These are phyloP conservation scores for Hiodon tergisus DNA, from an alignment of 2,113 vertebrate species.

Conservation along the genomic window DNA sequence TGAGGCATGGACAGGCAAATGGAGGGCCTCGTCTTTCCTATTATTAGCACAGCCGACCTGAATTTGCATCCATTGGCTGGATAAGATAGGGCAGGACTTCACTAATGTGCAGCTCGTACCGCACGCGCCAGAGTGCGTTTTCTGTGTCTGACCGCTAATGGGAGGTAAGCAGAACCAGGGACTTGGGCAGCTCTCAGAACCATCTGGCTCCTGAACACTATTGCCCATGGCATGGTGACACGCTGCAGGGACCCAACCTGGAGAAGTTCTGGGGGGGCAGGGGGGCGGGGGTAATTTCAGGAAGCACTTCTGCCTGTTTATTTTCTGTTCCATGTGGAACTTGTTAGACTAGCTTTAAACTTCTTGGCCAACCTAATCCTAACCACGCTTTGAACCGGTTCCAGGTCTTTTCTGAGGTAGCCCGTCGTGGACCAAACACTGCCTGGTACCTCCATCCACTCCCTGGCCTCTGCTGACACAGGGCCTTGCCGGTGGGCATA, in stretches of 20 bases:
- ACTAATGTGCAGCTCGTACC: constrained; percentile 31
- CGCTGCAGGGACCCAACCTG: neutral
- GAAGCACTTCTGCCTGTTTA: neutral
- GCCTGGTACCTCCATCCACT: no score
- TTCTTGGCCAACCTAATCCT: neutral
- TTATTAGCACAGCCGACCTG: constrained; percentile 29
- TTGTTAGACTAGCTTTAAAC: neutral
- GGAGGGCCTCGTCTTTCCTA: neutral
- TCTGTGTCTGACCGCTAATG: neutral
- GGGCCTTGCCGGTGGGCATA: neutral
- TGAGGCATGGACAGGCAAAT: constrained; percentile 3
- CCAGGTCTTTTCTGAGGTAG: neutral
- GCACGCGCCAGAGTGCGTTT: constrained; percentile 12
- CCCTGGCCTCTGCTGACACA: no score
- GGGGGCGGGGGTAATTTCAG: neutral
- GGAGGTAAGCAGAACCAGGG: neutral
- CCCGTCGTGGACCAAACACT: no score
- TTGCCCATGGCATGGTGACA: neutral
- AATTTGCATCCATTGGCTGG: constrained; percentile 25
- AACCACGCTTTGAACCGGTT: neutral
- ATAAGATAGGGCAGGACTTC: constrained; percentile 19
- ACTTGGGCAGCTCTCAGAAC: neutral
- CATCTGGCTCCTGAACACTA: neutral
- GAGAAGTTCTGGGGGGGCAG: neutral
- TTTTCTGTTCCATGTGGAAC: neutral